These are phyloP conservation scores for Mungos mungo DNA, from an alignment of 2,113 vertebrate genomes.

Conservation along the genomic window DNA sequence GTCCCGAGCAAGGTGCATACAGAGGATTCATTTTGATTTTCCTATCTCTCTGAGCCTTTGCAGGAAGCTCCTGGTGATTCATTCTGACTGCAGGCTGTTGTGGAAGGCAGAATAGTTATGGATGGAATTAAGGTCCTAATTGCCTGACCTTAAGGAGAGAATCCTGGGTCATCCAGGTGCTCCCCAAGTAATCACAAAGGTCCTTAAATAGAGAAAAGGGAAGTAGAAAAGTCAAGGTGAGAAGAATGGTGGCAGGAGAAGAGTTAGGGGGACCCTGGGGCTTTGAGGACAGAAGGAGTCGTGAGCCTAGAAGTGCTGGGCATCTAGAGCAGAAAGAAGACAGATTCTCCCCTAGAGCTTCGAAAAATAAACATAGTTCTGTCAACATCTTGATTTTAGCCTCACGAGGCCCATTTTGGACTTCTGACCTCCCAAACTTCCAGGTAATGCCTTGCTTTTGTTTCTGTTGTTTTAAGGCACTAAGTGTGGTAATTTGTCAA, in stretches of 20 bases:
- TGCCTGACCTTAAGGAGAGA: not conserved
- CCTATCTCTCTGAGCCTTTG: not conserved
- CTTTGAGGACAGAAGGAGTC: not conserved
- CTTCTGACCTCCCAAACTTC: not conserved
- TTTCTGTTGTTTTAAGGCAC: not conserved
- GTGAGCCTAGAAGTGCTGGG: not conserved
- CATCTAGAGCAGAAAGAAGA: not conserved
- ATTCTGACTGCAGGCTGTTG: not conserved
- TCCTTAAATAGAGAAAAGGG: not conserved
- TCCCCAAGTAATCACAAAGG: not conserved
- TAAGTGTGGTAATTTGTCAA: not conserved
- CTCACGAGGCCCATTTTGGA: not conserved
- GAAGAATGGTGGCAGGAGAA: too few relatives aligned
- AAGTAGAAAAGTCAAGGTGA: not conserved
- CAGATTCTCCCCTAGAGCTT: not conserved
- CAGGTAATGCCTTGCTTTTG: not conserved
- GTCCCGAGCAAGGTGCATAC: not conserved
- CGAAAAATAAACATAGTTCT: not conserved
- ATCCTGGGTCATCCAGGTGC: not conserved
- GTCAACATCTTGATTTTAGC: not conserved
- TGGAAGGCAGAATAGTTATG: not conserved
- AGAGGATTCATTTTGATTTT: not conserved
- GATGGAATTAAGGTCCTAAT: not conserved
- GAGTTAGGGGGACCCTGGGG: fast-evolving
- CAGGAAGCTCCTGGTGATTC: not conserved